phyloP scores from a whole-genome alignment of 2,113 vertebrate species.

The Tychaedon coryphoeus region DNA sequence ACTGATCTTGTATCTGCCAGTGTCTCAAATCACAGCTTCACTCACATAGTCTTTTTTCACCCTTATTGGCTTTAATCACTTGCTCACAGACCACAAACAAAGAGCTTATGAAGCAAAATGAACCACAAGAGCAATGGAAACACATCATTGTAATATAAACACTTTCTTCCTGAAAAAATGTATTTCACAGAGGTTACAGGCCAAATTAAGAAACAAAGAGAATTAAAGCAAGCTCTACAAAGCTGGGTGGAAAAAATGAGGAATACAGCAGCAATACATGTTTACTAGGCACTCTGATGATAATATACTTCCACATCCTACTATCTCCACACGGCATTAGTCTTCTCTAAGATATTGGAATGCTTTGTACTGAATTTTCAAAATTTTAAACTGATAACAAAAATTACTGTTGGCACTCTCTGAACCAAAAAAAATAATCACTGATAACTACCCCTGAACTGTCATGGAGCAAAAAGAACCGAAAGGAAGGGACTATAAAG shows the following conservation, averaged over 20 bases:
- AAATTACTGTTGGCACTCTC: background rate
- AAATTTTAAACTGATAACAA: background rate
- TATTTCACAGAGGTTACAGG: background rate
- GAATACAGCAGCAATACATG: background rate
- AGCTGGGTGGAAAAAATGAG: background rate
- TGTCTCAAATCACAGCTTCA: background rate
- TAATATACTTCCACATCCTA: background rate
- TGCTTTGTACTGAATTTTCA: background rate
- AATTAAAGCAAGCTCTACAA: background rate
- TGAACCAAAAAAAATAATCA: background rate
- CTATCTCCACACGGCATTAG: background rate
- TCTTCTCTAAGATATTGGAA: background rate
- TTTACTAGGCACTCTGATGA: background rate
- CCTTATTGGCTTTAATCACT: background rate
- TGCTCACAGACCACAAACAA: background rate
- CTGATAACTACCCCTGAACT: background rate
- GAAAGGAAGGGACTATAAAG: background rate
- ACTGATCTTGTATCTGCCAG: background rate
- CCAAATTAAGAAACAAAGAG: background rate
- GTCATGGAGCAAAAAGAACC: background rate
- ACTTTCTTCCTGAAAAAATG: background rate
- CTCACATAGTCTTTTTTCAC: background rate
- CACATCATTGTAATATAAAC: background rate
- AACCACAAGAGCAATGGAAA: background rate
- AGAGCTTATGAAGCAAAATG: background rate